Evolutionary conservation across 2,113 vertebrate genomes (phyloP).

Genomic region (Agapornis roseicollis): DNA sequence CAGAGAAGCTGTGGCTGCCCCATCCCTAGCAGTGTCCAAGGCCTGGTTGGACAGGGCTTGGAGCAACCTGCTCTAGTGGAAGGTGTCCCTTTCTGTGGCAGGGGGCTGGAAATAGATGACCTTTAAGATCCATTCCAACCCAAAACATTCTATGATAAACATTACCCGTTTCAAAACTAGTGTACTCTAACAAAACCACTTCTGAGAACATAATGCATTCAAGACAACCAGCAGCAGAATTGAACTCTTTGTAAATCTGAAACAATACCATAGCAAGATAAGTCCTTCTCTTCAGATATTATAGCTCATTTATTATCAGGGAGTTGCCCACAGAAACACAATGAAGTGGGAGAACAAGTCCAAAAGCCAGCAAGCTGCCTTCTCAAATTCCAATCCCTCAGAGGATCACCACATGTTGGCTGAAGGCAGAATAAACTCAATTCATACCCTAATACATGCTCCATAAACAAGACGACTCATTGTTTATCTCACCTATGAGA

Average conservation of each 20-base stretch:
- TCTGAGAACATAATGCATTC: neutral
- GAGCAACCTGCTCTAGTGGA: neutral
- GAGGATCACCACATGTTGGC: neutral
- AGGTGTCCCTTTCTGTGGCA: neutral
- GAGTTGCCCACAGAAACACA: slow-evolving; percentile 31
- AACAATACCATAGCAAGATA: slow-evolving; percentile 8
- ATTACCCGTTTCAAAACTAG: neutral
- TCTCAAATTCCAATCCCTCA: neutral
- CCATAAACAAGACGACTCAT: neutral
- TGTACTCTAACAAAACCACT: neutral
- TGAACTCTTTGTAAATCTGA: neutral
- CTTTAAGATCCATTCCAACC: neutral
- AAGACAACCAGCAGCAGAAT: neutral
- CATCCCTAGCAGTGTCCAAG: neutral
- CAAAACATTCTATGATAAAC: neutral
- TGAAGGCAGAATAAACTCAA: neutral
- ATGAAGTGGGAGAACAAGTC: slow-evolving; percentile 43
- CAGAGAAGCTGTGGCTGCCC: neutral
- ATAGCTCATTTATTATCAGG: neutral
- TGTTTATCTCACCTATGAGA: neutral
- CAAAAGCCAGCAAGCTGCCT: slow-evolving; percentile 22
- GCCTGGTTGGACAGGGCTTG: fast-evolving
- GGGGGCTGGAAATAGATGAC: neutral
- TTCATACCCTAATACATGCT: neutral
- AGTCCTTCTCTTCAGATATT: neutral